Evolutionary conservation across 2,888 invertebrate species (phyloP).

Genomic region (Drosophila prostipennis): DNA sequence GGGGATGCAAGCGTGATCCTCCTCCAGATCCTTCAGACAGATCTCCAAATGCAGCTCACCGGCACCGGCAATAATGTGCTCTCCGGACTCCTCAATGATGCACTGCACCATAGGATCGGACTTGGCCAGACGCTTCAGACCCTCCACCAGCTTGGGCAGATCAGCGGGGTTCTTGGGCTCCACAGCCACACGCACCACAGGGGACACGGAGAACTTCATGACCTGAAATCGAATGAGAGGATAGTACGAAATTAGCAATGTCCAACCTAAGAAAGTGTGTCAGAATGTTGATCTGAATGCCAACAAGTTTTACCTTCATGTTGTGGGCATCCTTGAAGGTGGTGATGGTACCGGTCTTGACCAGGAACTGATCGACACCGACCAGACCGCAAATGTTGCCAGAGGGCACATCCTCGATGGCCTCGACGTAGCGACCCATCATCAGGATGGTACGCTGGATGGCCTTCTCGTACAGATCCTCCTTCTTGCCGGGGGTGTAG

Average conservation of each 20-base stretch:
- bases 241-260: background rate
- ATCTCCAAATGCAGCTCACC: constrained; percentile 99
- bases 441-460: constrained; percentile 99
- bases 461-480: constrained; percentile 99
- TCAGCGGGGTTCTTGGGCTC: constrained; percentile 99
- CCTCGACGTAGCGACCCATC: constrained; percentile 99
- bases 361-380: constrained; percentile 99
- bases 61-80: constrained; percentile 99
- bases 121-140: constrained; percentile 99
- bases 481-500: constrained; percentile 98
- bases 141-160: constrained; percentile 99
- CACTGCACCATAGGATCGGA: constrained; percentile 99
- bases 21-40: constrained; percentile 99
- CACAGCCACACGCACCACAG: constrained; percentile 99
- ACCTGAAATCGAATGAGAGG: constrained; percentile 86
- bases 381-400: constrained; percentile 99
- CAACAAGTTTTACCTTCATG: constrained; percentile 88
- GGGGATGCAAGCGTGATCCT: constrained; percentile 99
- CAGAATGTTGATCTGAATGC: too few relatives aligned
- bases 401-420: constrained; percentile 99
- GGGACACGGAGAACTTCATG: constrained; percentile 99
- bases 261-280: background rate
- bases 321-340: constrained; percentile 99
- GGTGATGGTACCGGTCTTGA: constrained; percentile 99
- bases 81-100: constrained; percentile 99